These are phyloP conservation scores for Charina bottae DNA, from an alignment of 2,113 vertebrate genomes.

Conservation along the genomic window DNA sequence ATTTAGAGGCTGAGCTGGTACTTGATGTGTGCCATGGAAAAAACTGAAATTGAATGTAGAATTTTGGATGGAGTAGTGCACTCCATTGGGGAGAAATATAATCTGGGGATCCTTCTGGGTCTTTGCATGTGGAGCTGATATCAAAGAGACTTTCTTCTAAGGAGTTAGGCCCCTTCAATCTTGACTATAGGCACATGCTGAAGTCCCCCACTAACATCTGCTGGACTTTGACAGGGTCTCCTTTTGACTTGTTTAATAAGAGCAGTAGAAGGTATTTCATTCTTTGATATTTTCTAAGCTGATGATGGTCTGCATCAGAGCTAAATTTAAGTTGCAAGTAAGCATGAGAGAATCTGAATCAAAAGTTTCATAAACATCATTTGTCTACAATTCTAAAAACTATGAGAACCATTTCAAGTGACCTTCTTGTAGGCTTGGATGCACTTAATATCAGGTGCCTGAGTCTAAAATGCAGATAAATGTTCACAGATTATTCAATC, in stretches of 20 bases:
- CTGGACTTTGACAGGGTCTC: not conserved
- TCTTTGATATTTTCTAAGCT: conserved; percentile 40
- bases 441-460: conserved; percentile 57
- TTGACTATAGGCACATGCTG: not conserved
- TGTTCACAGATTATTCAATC: conserved; percentile 52
- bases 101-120: not conserved
- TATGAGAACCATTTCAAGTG: conserved; percentile 68
- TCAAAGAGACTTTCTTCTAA: not conserved
- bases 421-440: conserved; percentile 66
- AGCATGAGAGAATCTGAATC: conserved; percentile 32
- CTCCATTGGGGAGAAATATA: not conserved
- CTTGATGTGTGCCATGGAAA: not conserved
- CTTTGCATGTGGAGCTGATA: not conserved
- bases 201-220: not conserved
- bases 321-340: conserved; percentile 48
- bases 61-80: not conserved
- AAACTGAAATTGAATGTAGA: not conserved
- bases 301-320: conserved; percentile 52
- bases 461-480: conserved; percentile 55
- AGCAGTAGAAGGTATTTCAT: not conserved
- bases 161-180: not conserved
- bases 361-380: conserved; percentile 60
- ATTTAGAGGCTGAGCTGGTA: not conserved
- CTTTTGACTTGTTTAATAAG: not conserved
- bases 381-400: conserved; percentile 63